Conservation (phyloP, 2,113 vertebrate species). For the Gobius niger region DNA sequence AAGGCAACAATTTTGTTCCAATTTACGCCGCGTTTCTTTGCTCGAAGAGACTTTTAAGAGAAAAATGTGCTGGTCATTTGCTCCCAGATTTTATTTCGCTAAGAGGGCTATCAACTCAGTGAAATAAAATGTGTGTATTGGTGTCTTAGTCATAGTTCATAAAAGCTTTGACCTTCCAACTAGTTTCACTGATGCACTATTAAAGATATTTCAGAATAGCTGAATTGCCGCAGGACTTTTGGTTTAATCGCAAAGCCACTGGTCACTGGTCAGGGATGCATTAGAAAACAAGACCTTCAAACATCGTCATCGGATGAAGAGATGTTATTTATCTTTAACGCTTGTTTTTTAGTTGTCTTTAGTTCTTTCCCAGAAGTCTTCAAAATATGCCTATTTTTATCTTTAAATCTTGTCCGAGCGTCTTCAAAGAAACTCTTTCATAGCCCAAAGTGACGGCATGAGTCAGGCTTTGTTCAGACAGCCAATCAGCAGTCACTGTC, state of each 20-base stretch:
- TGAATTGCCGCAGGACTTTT: background rate
- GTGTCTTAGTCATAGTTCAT: background rate
- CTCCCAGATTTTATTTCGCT: background rate
- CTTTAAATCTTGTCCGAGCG: background rate
- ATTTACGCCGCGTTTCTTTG: background rate
- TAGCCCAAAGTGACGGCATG: background rate
- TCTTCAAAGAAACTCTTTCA: background rate
- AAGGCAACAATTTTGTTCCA: background rate
- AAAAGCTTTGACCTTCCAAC: background rate
- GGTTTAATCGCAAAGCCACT: background rate
- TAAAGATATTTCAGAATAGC: background rate
- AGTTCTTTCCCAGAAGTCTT: background rate
- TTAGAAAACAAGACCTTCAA: background rate
- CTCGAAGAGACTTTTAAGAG: background rate
- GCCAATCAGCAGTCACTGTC: background rate
- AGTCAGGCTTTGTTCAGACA: slow-evolving; percentile 4
- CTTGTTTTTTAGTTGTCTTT: too few relatives aligned
- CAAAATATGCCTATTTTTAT: background rate
- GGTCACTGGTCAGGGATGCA: background rate
- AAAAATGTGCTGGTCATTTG: slow-evolving; percentile 2
- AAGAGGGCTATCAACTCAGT: background rate
- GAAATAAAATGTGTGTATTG: background rate
- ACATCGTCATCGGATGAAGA: too few relatives aligned
- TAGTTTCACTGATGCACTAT: background rate
- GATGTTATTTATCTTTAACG: too few relatives aligned